Conservation (phyloP, 2,113 vertebrate species). For the Ornithorhynchus anatinus region DNA sequence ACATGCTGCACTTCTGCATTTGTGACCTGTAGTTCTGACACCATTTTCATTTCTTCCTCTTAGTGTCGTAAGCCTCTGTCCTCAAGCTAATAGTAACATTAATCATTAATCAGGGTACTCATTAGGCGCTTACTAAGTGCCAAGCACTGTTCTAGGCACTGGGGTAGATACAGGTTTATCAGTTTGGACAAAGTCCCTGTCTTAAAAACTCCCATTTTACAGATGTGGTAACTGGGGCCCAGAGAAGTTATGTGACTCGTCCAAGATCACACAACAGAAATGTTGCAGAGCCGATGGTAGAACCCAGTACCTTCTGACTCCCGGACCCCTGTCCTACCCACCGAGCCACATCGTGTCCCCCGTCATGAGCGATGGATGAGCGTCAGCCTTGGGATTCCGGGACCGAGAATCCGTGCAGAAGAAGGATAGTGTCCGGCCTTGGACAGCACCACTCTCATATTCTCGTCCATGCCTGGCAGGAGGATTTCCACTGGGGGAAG, state of each 20-base stretch:
- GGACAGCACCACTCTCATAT: too few species aligned
- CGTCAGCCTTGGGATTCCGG: neutral
- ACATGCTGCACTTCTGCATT: too few species aligned
- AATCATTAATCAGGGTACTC: too few species aligned
- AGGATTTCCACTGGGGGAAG: too few species aligned
- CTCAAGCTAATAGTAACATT: too few species aligned
- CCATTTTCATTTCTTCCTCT: too few species aligned
- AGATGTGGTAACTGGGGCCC: neutral
- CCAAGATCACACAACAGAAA: neutral
- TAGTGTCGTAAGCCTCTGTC: too few species aligned
- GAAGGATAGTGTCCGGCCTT: neutral
- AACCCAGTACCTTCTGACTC: neutral
- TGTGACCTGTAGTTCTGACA: too few species aligned
- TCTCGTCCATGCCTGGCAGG: too few species aligned
- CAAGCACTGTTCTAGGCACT: too few species aligned
- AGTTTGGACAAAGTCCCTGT: neutral
- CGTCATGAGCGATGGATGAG: too few species aligned
- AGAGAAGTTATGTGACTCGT: neutral
- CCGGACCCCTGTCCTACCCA: neutral
- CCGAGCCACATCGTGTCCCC: too few species aligned
- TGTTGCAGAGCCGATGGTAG: neutral
- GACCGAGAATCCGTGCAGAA: neutral
- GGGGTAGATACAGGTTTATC: neutral
- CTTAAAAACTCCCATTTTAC: neutral
- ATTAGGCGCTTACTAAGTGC: fast-evolving